Conservation (phyloP, 2,888 invertebrate species). For the Iselma pallidipennis region DNA sequence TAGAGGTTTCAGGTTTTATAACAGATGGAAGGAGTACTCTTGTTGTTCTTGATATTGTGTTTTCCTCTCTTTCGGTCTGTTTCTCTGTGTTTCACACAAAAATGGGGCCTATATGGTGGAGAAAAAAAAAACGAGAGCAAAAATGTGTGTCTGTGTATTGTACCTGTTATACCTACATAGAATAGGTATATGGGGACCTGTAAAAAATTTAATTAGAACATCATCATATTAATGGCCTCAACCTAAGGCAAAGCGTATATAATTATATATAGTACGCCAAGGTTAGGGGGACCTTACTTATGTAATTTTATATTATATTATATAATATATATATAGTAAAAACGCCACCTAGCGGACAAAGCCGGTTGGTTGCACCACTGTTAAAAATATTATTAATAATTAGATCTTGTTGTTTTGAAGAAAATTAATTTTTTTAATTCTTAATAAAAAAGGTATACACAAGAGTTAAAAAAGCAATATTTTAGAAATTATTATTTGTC, state of each 20-base stretch:
- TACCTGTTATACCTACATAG: not conserved
- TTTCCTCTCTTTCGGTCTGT: not conserved
- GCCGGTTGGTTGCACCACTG: slow-evolving; percentile 51
- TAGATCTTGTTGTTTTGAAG: too few relatives aligned
- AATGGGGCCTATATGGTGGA: not conserved
- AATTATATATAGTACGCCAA: slow-evolving; percentile 32
- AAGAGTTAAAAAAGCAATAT: not conserved
- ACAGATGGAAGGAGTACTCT: too few relatives aligned
- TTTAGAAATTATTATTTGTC: slow-evolving; percentile 2
- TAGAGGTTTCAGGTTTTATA: too few relatives aligned
- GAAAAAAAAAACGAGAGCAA: not conserved
- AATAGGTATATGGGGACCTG: slow-evolving; percentile 18
- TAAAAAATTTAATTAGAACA: slow-evolving; percentile 25
- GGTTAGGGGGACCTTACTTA: slow-evolving; percentile 44
- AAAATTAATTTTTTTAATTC: not conserved
- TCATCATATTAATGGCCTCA: slow-evolving; percentile 40
- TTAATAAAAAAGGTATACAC: not conserved
- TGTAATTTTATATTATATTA: not conserved
- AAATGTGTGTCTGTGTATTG: slow-evolving; percentile 4
- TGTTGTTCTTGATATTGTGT: not conserved
- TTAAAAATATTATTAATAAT: slow-evolving; percentile 8
- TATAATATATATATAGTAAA: not conserved
- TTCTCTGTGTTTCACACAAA: not conserved
- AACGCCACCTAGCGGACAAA: slow-evolving; percentile 48
- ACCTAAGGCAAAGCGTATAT: slow-evolving; percentile 48